Conservation (phyloP, 2,797 vertebrate genomes). For the Anabas testudineus region DNA sequence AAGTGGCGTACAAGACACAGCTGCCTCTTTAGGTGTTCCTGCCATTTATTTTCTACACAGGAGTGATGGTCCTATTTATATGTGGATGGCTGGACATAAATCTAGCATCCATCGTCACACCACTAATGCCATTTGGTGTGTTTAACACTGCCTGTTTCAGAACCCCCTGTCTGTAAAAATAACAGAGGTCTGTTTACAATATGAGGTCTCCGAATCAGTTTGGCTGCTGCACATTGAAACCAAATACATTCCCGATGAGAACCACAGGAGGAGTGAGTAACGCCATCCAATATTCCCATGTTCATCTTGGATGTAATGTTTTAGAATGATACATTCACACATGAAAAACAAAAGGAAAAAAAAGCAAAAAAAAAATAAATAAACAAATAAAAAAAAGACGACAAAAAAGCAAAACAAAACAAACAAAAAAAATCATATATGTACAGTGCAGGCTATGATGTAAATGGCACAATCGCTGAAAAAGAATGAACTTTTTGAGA, state of each 20-base stretch:
- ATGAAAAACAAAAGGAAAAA: slow-evolving; percentile 66
- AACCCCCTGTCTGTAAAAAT: slow-evolving; percentile 79
- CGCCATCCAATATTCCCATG: slow-evolving; percentile 75
- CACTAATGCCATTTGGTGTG: slow-evolving; percentile 83
- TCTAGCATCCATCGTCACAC: slow-evolving; percentile 67
- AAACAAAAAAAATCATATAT: slow-evolving; percentile 82
- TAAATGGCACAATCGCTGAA: slow-evolving; percentile 96
- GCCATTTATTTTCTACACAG: slow-evolving; percentile 79
- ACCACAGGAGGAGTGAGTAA: slow-evolving; percentile 76
- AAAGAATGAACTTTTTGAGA: slow-evolving; percentile 97
- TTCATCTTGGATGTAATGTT: slow-evolving; percentile 85
- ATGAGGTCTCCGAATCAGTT: slow-evolving; percentile 84
- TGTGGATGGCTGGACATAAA: slow-evolving; percentile 63
- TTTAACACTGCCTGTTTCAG: slow-evolving; percentile 85
- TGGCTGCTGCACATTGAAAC: slow-evolving; percentile 86
- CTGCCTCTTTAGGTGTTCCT: slow-evolving; percentile 76
- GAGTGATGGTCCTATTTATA: slow-evolving; percentile 77
- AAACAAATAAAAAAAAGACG: slow-evolving; percentile 49
- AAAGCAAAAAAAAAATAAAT: too few species aligned
- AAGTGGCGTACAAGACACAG: slow-evolving; percentile 67
- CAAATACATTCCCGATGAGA: slow-evolving; percentile 86
- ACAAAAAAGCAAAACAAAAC: slow-evolving; percentile 69
- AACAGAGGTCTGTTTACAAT: slow-evolving; percentile 86
- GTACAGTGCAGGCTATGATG: slow-evolving; percentile 93
- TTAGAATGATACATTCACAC: slow-evolving; percentile 80